Evolutionary conservation across 2,797 vertebrate species (phyloP).

Genomic region (Hydrolagus colliei): DNA sequence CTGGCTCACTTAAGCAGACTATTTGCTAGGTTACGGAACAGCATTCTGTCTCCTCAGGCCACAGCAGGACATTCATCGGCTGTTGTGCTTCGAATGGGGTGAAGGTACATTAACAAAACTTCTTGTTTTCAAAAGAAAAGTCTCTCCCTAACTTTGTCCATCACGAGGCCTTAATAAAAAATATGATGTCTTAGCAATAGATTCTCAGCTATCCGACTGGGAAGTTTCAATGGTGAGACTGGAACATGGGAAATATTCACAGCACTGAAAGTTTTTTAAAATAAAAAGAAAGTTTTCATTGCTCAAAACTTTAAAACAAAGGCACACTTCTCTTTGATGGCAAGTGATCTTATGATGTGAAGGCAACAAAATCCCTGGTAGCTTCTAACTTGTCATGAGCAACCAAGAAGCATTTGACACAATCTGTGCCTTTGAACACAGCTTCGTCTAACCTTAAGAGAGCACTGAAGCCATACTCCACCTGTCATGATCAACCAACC

Average conservation of each 20-base stretch:
- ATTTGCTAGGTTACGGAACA: no score
- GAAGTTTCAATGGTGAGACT: neutral
- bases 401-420: neutral
- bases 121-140: no score
- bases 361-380: neutral
- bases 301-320: neutral
- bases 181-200: neutral
- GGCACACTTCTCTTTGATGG: neutral
- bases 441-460: slow-evolving; percentile 2
- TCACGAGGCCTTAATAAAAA: neutral
- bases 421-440: neutral
- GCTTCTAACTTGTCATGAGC: neutral
- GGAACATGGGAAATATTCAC: neutral
- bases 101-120: no score
- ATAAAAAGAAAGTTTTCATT: neutral
- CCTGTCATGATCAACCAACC: slow-evolving; percentile 12
- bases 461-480: neutral
- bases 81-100: no score
- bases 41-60: no score
- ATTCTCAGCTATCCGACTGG: no score
- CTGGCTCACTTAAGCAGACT: no score
- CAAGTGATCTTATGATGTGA: neutral
- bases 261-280: neutral
- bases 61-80: no score
- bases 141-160: neutral